A percentile compares a stretch with the other conserved stretches of the same genome.
Conservation (phyloP, 2,888 invertebrate species). For the Biston betularia region DNA sequence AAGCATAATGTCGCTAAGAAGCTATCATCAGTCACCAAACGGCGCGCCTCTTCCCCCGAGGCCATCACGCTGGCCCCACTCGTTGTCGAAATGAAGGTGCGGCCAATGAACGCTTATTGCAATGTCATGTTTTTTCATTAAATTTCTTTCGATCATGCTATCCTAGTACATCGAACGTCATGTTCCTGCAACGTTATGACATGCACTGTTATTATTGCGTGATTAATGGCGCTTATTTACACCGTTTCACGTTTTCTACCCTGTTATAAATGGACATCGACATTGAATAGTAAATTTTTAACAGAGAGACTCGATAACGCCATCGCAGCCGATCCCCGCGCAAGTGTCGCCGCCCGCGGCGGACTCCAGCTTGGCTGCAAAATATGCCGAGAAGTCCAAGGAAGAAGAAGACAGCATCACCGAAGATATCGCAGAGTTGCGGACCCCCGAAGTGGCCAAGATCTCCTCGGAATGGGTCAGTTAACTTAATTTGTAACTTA, state of each 20-base stretch:
- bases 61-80: constrained; percentile 56
- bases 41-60: constrained; percentile 59
- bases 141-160: constrained; percentile 47
- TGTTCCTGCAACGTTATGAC: constrained; percentile 26
- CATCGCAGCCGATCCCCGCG: constrained; percentile 61
- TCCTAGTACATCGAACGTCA: constrained; percentile 30
- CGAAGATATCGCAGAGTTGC: constrained; percentile 67
- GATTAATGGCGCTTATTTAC: constrained; percentile 38
- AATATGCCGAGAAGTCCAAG: constrained; percentile 38
- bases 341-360: constrained; percentile 47
- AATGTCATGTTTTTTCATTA: constrained; percentile 42
- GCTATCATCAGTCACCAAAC: constrained; percentile 57
- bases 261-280: constrained; percentile 14
- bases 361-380: constrained; percentile 34
- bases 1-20: constrained; percentile 61
- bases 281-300: constrained; percentile 30
- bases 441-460: constrained; percentile 56
- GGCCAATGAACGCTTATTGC: constrained; percentile 42
- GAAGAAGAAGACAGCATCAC: constrained; percentile 67
- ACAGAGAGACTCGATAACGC: constrained; percentile 51
- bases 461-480: constrained; percentile 71
- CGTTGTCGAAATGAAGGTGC: constrained; percentile 59
- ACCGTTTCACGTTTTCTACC: constrained; percentile 17
- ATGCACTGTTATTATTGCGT: constrained; percentile 42
- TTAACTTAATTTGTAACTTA: neutral